Evolutionary conservation across 1,140 invertebrate genomes (phyloP).

Genomic region (Kradibia gibbosae): DNA sequence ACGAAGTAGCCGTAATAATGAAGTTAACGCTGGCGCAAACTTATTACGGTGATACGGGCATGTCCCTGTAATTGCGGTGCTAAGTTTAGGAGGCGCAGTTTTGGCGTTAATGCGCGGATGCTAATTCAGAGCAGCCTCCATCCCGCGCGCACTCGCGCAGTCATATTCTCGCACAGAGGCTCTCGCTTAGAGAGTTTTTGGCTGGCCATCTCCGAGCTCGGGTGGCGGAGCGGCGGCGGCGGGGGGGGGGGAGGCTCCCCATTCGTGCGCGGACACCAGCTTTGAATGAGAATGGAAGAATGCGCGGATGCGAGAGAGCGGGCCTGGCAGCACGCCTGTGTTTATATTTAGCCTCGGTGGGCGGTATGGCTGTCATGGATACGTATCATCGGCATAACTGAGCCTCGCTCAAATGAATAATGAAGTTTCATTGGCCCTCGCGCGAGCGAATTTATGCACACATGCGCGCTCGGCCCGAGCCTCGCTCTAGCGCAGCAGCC

Average conservation of each 20-base stretch:
- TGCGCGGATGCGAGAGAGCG: neutral
- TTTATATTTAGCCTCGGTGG: constrained; percentile 74
- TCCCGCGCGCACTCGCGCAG: constrained; percentile 49
- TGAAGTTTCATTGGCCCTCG: constrained; percentile 66
- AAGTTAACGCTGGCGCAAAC: neutral
- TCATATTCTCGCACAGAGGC: neutral
- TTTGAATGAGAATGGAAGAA: constrained; percentile 70
- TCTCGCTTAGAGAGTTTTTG: constrained; percentile 53
- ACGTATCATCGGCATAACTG: constrained; percentile 74
- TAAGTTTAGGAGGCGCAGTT: constrained; percentile 71
- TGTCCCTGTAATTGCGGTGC: constrained; percentile 71
- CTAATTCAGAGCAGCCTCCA: constrained; percentile 69
- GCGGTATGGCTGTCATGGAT: constrained; percentile 73
- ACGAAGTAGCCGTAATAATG: neutral
- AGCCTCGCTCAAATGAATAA: constrained; percentile 71
- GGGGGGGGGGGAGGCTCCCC: no score
- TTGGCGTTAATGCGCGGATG: constrained; percentile 71
- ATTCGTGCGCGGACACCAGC: constrained; percentile 54
- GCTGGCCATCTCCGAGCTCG: neutral
- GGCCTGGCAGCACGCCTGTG: constrained; percentile 71
- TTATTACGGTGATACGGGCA: constrained; percentile 55
- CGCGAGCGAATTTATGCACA: neutral
- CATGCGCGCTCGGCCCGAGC: neutral
- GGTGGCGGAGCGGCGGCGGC: no score
- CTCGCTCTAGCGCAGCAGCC: constrained; percentile 1